phyloP scores from a whole-genome alignment of 2,113 vertebrate genomes.

The Marcusenius ussheri region DNA sequence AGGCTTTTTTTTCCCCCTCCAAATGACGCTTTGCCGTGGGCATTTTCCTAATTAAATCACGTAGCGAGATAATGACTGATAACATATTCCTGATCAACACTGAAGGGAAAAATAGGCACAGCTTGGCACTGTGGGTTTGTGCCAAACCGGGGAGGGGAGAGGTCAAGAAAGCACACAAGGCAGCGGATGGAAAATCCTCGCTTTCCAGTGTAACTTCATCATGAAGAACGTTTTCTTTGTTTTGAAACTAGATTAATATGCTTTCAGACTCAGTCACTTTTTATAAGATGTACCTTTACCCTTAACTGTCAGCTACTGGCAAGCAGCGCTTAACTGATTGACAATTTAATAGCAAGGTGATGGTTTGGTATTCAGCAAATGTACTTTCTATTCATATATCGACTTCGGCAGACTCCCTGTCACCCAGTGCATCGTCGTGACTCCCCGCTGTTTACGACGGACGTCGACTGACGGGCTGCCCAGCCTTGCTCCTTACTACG shows the following conservation, averaged over 20 bases:
- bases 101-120: neutral
- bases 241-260: neutral
- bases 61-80: neutral
- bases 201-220: neutral
- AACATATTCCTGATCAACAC: neutral
- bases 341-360: constrained; percentile 16
- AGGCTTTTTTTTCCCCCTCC: neutral
- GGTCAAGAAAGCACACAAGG: neutral
- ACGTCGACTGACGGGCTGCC: neutral
- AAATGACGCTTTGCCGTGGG: neutral
- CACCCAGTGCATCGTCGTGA: neutral
- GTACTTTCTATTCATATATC: constrained; percentile 14
- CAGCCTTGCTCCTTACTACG: neutral
- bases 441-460: neutral
- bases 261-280: neutral
- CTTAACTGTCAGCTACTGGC: neutral
- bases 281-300: neutral
- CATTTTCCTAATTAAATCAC: constrained; percentile 3
- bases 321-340: neutral
- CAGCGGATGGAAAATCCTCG: neutral
- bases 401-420: neutral
- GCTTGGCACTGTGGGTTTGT: neutral
- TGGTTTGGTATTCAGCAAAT: constrained; percentile 13
- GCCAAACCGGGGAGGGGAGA: neutral
- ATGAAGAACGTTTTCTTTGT: neutral